These are phyloP conservation scores for Cataglyphis cursor DNA, from an alignment of 2,888 invertebrate genomes.

Conservation along the genomic window DNA sequence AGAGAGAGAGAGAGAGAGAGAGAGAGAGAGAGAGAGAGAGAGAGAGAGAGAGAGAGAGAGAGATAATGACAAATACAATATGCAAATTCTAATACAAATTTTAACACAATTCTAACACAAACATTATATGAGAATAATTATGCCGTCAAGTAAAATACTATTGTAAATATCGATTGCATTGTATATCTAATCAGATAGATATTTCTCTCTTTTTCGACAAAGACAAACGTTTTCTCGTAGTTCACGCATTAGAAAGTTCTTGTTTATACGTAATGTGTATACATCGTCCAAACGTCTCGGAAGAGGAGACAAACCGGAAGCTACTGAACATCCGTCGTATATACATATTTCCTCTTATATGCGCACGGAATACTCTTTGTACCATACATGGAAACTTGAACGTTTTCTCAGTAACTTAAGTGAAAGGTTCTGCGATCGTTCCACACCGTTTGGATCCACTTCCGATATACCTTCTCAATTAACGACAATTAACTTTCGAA, in stretches of 20 bases:
- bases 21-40: not conserved
- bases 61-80: not conserved
- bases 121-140: not conserved
- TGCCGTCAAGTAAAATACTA: not conserved
- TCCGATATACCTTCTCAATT: slow-evolving; percentile 39
- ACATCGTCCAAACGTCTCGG: slow-evolving; percentile 33
- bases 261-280: not conserved
- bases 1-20: too few species aligned
- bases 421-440: slow-evolving; percentile 53
- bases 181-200: slow-evolving; percentile 12
- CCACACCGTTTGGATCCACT: slow-evolving; percentile 23
- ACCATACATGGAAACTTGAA: slow-evolving; percentile 43
- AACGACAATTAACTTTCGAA: slow-evolving; percentile 27
- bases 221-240: slow-evolving; percentile 3
- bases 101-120: not conserved
- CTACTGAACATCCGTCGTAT: slow-evolving; percentile 55
- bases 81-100: not conserved
- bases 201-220: not conserved
- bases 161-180: slow-evolving; percentile 6
- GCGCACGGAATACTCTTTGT: slow-evolving; percentile 43
- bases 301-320: slow-evolving; percentile 62
- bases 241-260: slow-evolving; percentile 40
- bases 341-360: slow-evolving; percentile 59
- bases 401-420: slow-evolving; percentile 24
- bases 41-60: not conserved